Evolutionary conservation across 2,797 vertebrate species (phyloP), one percentile per base, ranked within the genome.

Genomic region (Eurystomus glaucurus): DNA sequence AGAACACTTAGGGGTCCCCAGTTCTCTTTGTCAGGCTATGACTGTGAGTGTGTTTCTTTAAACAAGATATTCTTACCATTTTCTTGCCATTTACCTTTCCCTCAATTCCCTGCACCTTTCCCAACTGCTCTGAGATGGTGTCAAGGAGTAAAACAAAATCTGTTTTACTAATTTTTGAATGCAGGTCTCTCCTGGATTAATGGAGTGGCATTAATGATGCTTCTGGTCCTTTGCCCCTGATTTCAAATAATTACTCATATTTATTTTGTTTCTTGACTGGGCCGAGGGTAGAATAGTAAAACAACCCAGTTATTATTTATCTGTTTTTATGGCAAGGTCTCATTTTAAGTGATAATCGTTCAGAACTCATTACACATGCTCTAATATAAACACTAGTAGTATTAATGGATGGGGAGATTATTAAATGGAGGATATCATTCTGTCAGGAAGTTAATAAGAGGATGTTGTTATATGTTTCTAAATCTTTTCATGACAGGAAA

Each of bases 381-480:
- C 0, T 94, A 95, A 70, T 72, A 43, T 93, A 97, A 96, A 96
- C 91, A 90, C 17, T 77, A 13, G 29, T 80, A 39, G 68, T 85
- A 91, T 70, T 96, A 97, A 94, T 95, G 96, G 85, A 70, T 83
- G 13, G 58, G 74, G 79, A 80, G 81, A 37, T 82, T 94, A 90
- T 94, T 96, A 96, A 94, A 85, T 91, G 77, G 89, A 91, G 39
- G 66, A 65, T 91, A 88, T 65, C 75, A 55, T 43, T 89, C n/a
- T 80, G 23, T 35, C 13, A 37, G 71, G 60, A 74, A 74, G 94
- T 91, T 96, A 97, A 85, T 58, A 76, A 93, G 74, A 82, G 77
- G 71, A 93, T 91, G 74, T 92, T 92, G 69, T 92, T 31, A 14
- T 83, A 37, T 41, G 16, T 88, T 89, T 43, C 66, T 85, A 60